Evolutionary conservation across 2,888 invertebrate species (phyloP), one percentile per base, ranked within the genome.

Genomic region (Drosophila melanosoma): DNA sequence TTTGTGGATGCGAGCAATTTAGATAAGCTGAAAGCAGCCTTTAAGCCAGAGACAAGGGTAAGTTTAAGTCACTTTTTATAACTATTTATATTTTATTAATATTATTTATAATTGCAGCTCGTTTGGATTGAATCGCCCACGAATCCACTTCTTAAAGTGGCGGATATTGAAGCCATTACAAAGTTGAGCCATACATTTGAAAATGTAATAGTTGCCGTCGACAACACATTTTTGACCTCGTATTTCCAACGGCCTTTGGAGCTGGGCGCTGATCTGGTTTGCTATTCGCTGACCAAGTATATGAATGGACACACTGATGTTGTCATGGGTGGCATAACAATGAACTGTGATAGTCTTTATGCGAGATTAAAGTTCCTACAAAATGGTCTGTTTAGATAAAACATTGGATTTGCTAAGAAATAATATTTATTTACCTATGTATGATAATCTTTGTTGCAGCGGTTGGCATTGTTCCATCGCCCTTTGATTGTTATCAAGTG

Each of bases 281-380:
- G 97, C 84, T 98, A 99, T 93, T 99, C 99, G 0, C 91, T 99
- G 63, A 98, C 99, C 0, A 99, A 99, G 93, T 99, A 99, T 92
- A 97, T 99, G 96, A 99, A 99, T 93, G 99, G 99, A 0, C 99
- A 99, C 93, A 96, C 98, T 0, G 99, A 99, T 94, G 97, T 98
- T 26, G 96, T 99, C 8, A 99, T 99, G 99, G 99, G 99, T 3
- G 96, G 97, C 20, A 95, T 96, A 10, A 94, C 97, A 40, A 95
- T 96, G 4, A 97, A 96, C 82, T 94, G 95, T 82, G 95, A 96
- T 49, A 95, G 95, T 52, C 87, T 99, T 4, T 95, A 95, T 74
- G 94, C 95, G 15, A 95, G 94, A 90, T 93, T 99, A 40, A 94
- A 95, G 81, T 99, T 97, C 93, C 94, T 98, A 73, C 99, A 99